These are phyloP conservation scores for Acronicta leporina DNA, from an alignment of 2,888 invertebrate genomes.

Conservation along the genomic window DNA sequence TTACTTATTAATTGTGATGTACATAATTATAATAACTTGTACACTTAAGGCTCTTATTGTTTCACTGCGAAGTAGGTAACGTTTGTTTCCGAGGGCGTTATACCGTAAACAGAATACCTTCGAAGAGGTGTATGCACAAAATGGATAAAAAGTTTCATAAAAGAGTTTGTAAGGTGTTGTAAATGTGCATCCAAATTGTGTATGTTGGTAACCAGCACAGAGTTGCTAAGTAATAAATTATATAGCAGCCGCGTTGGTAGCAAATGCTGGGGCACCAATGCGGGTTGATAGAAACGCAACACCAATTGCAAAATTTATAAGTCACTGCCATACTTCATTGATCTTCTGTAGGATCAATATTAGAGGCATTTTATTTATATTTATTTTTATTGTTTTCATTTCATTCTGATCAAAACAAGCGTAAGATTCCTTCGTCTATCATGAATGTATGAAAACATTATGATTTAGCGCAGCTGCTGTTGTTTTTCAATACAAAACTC, in stretches of 20 bases:
- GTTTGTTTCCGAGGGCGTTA: slow-evolving; percentile 1
- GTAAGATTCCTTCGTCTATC: background rate
- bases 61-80: slow-evolving; percentile 13
- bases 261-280: background rate
- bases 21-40: slow-evolving; percentile 27
- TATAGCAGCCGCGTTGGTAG: background rate
- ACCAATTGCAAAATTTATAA: background rate
- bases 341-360: background rate
- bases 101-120: background rate
- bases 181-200: too few relatives aligned
- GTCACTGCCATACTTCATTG: too few relatives aligned
- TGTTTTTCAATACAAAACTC: slow-evolving; percentile 8
- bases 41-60: slow-evolving; percentile 1
- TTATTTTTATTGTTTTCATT: background rate
- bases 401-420: background rate
- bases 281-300: background rate
- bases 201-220: too few relatives aligned
- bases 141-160: too few relatives aligned
- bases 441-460: slow-evolving; percentile 7
- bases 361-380: background rate
- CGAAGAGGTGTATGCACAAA: background rate
- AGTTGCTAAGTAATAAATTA: too few relatives aligned
- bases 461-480: slow-evolving; percentile 8
- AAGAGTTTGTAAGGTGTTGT: too few relatives aligned
- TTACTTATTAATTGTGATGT: slow-evolving; percentile 38